Conservation (phyloP, 2,113 vertebrate species). For the Hippocampus guttulatus region DNA sequence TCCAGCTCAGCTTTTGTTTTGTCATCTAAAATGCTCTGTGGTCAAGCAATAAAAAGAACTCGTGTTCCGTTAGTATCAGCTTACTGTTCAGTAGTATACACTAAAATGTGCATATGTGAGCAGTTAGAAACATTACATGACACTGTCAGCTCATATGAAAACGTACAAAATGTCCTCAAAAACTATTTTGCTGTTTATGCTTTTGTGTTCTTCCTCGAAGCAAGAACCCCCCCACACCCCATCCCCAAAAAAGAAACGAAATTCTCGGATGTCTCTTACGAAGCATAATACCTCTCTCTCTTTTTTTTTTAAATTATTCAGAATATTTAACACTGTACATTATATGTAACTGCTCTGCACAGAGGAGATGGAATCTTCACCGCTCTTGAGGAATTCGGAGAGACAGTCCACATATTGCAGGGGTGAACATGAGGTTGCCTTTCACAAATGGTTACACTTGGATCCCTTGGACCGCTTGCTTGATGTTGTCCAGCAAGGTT, state of each 20-base stretch:
- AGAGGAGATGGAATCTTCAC: slow-evolving; percentile 77
- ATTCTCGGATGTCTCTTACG: slow-evolving; percentile 78
- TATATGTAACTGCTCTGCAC: slow-evolving; percentile 85
- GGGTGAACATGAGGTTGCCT: slow-evolving; percentile 56
- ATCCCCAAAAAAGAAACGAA: slow-evolving; percentile 65
- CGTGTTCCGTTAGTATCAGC: slow-evolving; percentile 80
- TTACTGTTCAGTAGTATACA: slow-evolving; percentile 97
- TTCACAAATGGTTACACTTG: slow-evolving; percentile 86
- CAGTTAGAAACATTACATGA: slow-evolving; percentile 96
- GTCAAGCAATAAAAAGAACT: slow-evolving; percentile 92
- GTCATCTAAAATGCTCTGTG: slow-evolving; percentile 81
- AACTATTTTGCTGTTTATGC: slow-evolving; percentile 88
- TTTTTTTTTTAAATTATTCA: slow-evolving; percentile 76
- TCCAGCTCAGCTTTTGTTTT: slow-evolving; percentile 78
- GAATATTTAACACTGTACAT: slow-evolving; percentile 82
- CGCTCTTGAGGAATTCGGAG: slow-evolving; percentile 41
- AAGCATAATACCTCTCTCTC: slow-evolving; percentile 84
- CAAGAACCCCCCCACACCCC: slow-evolving; percentile 69
- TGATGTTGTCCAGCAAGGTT: slow-evolving; percentile 98
- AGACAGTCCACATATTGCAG: slow-evolving; percentile 18
- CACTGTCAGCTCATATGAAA: slow-evolving; percentile 98
- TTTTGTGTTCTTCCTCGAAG: slow-evolving; percentile 85
- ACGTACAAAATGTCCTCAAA: slow-evolving; percentile 98
- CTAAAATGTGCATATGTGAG: slow-evolving; percentile 96
- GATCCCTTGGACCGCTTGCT: slow-evolving; percentile 99